Evolutionary conservation across 1,140 invertebrate genomes (phyloP).

Genomic region (Antheraea pernyi): DNA sequence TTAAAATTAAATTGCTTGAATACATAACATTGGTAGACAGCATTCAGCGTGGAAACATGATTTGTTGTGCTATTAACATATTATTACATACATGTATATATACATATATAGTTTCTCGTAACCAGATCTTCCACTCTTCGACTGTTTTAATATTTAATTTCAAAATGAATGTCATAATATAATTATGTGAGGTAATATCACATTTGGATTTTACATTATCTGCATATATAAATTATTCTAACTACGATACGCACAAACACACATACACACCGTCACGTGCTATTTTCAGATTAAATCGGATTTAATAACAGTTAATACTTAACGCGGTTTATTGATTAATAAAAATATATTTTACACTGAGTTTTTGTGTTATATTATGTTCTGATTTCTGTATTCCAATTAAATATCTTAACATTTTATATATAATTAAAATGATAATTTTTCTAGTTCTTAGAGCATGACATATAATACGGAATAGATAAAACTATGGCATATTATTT

Average conservation of each 20-base stretch:
- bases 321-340: no score
- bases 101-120: slow-evolving; percentile 17
- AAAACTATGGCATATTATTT: no score
- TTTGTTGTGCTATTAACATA: slow-evolving; percentile 31
- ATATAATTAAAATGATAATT: no score
- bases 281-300: background rate
- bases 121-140: slow-evolving; percentile 26
- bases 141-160: background rate
- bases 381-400: no score
- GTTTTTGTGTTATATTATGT: no score
- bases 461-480: no score
- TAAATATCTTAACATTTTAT: no score
- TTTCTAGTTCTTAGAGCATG: no score
- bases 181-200: slow-evolving; percentile 50
- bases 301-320: no score
- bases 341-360: no score
- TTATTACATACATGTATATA: slow-evolving; percentile 17
- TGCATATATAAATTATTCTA: slow-evolving; percentile 48
- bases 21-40: slow-evolving; percentile 45
- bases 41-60: slow-evolving; percentile 34
- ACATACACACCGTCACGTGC: background rate
- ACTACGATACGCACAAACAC: slow-evolving; percentile 30
- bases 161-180: background rate
- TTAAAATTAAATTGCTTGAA: slow-evolving; percentile 61
- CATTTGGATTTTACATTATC: slow-evolving; percentile 34